Base-by-base conservation (phyloP, 30 jellyfish, hydroid and myxozoan species). In the Aurelia sp. region DNA sequence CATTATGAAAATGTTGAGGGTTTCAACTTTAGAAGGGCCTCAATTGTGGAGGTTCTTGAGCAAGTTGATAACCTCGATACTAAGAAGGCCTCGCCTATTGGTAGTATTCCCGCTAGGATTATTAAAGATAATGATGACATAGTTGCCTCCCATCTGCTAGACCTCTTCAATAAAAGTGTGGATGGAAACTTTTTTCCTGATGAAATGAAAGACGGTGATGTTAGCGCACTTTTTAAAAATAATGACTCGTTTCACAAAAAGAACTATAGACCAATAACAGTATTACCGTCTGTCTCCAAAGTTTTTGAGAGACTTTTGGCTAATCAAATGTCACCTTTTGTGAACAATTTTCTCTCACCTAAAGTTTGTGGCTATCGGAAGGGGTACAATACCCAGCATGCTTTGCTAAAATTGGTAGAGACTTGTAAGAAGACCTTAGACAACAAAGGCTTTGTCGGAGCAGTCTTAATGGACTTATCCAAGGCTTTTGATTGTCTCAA, bases 361-460 rank as follows among this genome's bases (percentile, higher is more conserved):
- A 55, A 58, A 77, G 2, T 55, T 60, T 77, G 77, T 77, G 88
- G 78, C 77, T 77, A 77, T 77, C 78, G 77, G 41, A 66, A 77
- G 55, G 78, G 77, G 33, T 27, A 27, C 33, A 27, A 27, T 27
- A 27, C 33, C 33, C 33, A 27, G 33, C 33, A 27, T 27, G 88
- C 78, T 60, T 38, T 58, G 77, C 59, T 77, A 77, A 52, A 77
- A 40, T 30, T 57, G 40, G 63, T 77, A 31, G 88, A 77, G n/a
- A 57, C 78, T 9, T 77, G 88, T 60, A 77, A 77, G 77, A 77
- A 77, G 33, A 27, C 33, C 33, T 27, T 27, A 27, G 33, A 27
- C 33, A 27, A 27, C 33, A 27, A 27, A 27, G 33, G 33, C 33
- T 27, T 27, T 27, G 33, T 27, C 33, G 33, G 33, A 27, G 33